Percentiles rank a stretch among this genome's conserved stretches.
Evolutionary conservation across 1,140 invertebrate species (phyloP).

Genomic region (Leptopilina clavipes): DNA sequence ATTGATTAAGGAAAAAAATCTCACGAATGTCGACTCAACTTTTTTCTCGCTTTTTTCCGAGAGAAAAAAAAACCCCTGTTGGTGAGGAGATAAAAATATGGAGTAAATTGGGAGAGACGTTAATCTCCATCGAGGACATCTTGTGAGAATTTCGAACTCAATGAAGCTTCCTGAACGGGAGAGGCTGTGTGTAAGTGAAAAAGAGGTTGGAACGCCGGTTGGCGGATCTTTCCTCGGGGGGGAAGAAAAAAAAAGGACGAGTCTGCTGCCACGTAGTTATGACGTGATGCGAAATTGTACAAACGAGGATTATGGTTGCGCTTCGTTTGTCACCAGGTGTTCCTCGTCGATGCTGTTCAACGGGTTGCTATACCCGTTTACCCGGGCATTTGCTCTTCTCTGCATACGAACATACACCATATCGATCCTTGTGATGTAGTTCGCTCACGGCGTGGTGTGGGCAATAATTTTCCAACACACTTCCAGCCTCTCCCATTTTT

Average conservation of each 20-base stretch:
- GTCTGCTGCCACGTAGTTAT: constrained; percentile 42
- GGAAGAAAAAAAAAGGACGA: constrained; percentile 28
- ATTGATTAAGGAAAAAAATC: background rate
- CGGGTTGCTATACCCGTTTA: background rate
- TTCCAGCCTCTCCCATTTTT: constrained; percentile 32
- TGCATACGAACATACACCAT: background rate
- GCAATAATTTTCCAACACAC: background rate
- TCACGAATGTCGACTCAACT: no score
- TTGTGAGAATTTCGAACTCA: background rate
- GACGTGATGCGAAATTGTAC: constrained; percentile 35
- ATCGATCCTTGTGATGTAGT: constrained; percentile 18
- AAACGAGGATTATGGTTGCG: constrained; percentile 36
- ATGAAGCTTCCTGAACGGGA: constrained; percentile 5
- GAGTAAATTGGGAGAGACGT: background rate
- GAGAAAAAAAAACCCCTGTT: constrained; percentile 9
- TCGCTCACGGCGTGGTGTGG: constrained; percentile 14
- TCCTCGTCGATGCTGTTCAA: constrained; percentile 6
- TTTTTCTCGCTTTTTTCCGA: background rate
- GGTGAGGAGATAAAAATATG: background rate
- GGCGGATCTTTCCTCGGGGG: background rate
- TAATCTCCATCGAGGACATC: constrained; percentile 1
- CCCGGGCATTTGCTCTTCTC: constrained; percentile 30
- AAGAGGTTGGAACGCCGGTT: constrained; percentile 30
- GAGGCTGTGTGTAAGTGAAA: constrained; percentile 15
- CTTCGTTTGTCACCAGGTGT: constrained; percentile 5